Evolutionary conservation across 1,140 invertebrate genomes (phyloP).

Genomic region (Drosophila ambigua): DNA sequence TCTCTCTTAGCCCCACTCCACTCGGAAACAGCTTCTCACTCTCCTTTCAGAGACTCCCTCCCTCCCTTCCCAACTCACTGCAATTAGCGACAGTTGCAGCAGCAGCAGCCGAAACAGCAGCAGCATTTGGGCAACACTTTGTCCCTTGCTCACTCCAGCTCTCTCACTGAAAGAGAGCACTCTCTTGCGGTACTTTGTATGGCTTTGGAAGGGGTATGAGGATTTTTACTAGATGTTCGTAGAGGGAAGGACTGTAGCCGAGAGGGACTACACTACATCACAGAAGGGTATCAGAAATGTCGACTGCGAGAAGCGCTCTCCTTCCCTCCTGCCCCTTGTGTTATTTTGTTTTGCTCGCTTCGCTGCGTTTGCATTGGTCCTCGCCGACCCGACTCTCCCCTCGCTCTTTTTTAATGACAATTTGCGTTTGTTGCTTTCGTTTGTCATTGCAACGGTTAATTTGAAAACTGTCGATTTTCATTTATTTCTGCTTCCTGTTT

Average conservation of each 20-base stretch:
- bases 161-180: too few relatives aligned
- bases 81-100: constrained; percentile 80
- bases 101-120: constrained; percentile 20
- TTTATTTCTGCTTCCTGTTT: constrained; percentile 47
- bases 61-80: not conserved
- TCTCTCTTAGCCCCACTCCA: constrained; percentile 19
- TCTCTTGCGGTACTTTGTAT: constrained; percentile 3
- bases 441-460: constrained; percentile 74
- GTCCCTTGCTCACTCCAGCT: constrained; percentile 4
- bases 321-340: constrained; percentile 21
- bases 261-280: too few relatives aligned
- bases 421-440: constrained; percentile 53
- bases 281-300: too few relatives aligned
- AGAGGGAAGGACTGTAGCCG: too few relatives aligned
- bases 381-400: not conserved
- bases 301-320: too few relatives aligned
- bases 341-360: constrained; percentile 54
- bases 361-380: constrained; percentile 28
- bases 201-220: not conserved
- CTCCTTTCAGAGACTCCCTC: too few relatives aligned
- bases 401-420: constrained; percentile 62
- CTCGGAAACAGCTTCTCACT: constrained; percentile 5
- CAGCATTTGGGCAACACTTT: constrained; percentile 48
- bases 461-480: constrained; percentile 76
- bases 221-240: not conserved